Evolutionary conservation across 2,888 invertebrate species (phyloP).

Genomic region (Onthophagus sagittarius): DNA sequence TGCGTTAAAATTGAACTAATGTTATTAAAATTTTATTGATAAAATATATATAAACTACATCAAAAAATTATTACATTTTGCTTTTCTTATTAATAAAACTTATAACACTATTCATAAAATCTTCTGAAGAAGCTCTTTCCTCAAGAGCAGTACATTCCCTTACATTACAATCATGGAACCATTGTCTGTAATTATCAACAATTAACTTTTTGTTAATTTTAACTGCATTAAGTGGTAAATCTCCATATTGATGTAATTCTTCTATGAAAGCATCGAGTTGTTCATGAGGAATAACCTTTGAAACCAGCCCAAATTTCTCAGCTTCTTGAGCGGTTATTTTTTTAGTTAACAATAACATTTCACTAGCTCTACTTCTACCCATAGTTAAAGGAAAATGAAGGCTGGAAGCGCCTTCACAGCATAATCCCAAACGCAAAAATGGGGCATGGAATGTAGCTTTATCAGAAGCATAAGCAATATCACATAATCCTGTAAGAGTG

Average conservation of each 20-base stretch:
- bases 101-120: conserved; percentile 60
- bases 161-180: conserved; percentile 63
- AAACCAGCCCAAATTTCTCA: conserved; percentile 69
- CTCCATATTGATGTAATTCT: conserved; percentile 55
- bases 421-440: conserved; percentile 78
- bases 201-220: conserved; percentile 68
- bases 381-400: conserved; percentile 80
- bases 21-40: too few species aligned
- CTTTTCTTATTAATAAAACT: conserved; percentile 48
- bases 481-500: conserved; percentile 81
- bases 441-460: conserved; percentile 85
- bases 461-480: conserved; percentile 83
- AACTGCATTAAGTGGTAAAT: conserved; percentile 57
- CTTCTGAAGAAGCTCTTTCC: conserved; percentile 62
- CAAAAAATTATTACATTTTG: conserved; percentile 36
- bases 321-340: conserved; percentile 81
- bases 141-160: conserved; percentile 65
- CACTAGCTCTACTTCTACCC: conserved; percentile 71
- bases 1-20: too few species aligned
- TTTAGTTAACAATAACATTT: conserved; percentile 58
- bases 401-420: conserved; percentile 88
- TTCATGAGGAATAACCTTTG: conserved; percentile 67
- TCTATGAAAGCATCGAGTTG: conserved; percentile 53
- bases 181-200: conserved; percentile 55
- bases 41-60: not conserved